A percentile compares a stretch with the other conserved stretches of the same genome.
Evolutionary conservation across 2,888 invertebrate genomes (phyloP).

Genomic region (Hemithea aestivaria): DNA sequence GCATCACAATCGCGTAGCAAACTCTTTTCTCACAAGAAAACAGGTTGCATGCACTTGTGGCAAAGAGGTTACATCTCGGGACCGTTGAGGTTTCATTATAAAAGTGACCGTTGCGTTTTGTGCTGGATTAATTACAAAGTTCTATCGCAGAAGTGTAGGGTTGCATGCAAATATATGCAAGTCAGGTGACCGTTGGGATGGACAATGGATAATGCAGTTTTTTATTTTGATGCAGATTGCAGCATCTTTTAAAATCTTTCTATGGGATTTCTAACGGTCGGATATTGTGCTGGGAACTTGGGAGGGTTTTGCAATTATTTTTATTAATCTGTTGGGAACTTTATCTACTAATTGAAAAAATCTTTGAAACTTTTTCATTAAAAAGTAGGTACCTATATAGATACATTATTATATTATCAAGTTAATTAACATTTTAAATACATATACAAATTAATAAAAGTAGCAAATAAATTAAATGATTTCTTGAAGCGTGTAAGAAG

Average conservation of each 20-base stretch:
- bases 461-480: no score
- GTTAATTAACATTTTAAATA: no score
- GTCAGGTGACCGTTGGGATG: slow-evolving; percentile 47
- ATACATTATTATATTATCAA: no score
- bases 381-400: no score
- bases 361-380: no score
- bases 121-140: slow-evolving; percentile 33
- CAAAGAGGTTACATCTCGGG: slow-evolving; percentile 27
- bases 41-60: slow-evolving; percentile 63
- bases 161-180: slow-evolving; percentile 50
- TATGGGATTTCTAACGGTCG: slow-evolving; percentile 22
- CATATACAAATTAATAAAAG: no score
- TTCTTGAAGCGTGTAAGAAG: no score
- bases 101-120: slow-evolving; percentile 16
- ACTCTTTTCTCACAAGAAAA: slow-evolving; percentile 53
- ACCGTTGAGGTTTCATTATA: slow-evolving; percentile 39
- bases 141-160: slow-evolving; percentile 32
- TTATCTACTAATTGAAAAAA: no score
- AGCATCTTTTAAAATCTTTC: slow-evolving; percentile 20
- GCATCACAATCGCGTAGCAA: slow-evolving; percentile 52
- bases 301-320: background rate
- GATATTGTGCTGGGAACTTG: slow-evolving; percentile 3
- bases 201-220: slow-evolving; percentile 27
- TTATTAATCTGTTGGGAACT: no score
- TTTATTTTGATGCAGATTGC: slow-evolving; percentile 10